Percentiles rank a stretch among this genome's conserved stretches.
Conservation (phyloP, 2,113 vertebrate genomes). For the Channa argus region DNA sequence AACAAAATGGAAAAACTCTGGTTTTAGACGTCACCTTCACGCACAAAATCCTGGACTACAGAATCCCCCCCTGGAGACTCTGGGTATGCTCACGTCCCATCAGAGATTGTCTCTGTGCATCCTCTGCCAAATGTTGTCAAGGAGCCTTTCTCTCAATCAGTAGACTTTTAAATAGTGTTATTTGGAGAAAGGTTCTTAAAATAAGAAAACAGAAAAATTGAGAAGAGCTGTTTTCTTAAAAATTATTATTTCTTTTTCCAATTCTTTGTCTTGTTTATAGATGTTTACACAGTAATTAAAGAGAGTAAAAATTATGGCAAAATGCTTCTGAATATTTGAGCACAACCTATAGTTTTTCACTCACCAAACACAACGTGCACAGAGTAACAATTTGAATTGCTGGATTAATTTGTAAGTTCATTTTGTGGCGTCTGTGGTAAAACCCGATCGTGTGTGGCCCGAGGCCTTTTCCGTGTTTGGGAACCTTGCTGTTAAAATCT, state of each 20-base stretch:
- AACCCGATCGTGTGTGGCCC: no score
- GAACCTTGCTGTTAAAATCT: no score
- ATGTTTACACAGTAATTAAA: slow-evolving; percentile 80
- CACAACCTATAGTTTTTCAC: no score
- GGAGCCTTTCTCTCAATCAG: slow-evolving; percentile 43
- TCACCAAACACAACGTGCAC: no score
- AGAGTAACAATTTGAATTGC: no score
- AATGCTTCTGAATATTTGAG: slow-evolving; percentile 17
- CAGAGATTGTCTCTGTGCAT: slow-evolving; percentile 29
- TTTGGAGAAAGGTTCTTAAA: slow-evolving; percentile 47
- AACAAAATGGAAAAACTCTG: slow-evolving; percentile 9
- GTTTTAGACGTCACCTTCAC: slow-evolving; percentile 16
- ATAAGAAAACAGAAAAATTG: slow-evolving; percentile 23
- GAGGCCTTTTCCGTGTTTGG: no score
- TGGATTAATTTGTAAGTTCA: no score
- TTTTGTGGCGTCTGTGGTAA: no score
- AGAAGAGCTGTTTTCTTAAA: slow-evolving; percentile 65
- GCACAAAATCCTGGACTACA: slow-evolving; percentile 19
- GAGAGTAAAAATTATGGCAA: slow-evolving; percentile 33
- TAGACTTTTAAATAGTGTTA: slow-evolving; percentile 71
- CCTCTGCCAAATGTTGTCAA: slow-evolving; percentile 14
- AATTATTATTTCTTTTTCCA: slow-evolving; percentile 40
- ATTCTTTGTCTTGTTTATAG: slow-evolving; percentile 82
- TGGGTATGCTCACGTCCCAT: slow-evolving; percentile 1
- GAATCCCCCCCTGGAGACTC: slow-evolving; percentile 32